Evolutionary conservation across 2,113 vertebrate species (phyloP).

Genomic region (Ariopsis seemanni): DNA sequence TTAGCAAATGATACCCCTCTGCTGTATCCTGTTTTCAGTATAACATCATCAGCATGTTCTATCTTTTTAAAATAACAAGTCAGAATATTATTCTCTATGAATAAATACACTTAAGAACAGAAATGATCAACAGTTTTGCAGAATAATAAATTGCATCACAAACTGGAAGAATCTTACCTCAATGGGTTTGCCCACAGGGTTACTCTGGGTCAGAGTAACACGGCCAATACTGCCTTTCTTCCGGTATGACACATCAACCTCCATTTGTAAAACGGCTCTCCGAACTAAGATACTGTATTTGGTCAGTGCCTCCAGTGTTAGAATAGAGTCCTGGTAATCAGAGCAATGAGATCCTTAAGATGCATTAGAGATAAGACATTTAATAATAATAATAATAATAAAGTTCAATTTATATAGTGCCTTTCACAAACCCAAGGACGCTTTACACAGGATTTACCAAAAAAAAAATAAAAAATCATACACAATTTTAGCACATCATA

Average conservation of each 20-base stretch:
- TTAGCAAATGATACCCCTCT: slow-evolving; percentile 82
- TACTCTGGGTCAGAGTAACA: slow-evolving; percentile 70
- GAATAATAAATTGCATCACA: background rate
- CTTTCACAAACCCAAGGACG: too few relatives aligned
- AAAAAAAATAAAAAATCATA: too few relatives aligned
- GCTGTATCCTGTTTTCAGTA: slow-evolving; percentile 75
- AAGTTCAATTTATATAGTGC: too few relatives aligned
- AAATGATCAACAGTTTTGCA: background rate
- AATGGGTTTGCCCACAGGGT: slow-evolving; percentile 72
- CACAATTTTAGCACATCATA: background rate
- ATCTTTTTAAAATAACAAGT: slow-evolving; percentile 57
- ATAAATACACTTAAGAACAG: background rate
- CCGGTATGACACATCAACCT: slow-evolving; percentile 75
- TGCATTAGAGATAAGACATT: background rate
- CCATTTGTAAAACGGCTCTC: slow-evolving; percentile 74
- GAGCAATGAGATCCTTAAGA: slow-evolving; percentile 20
- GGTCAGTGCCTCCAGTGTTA: slow-evolving; percentile 84
- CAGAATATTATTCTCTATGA: background rate
- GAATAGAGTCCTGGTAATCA: slow-evolving; percentile 78
- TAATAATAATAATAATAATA: too few relatives aligned
- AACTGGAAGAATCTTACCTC: slow-evolving; percentile 60
- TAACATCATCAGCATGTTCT: slow-evolving; percentile 62
- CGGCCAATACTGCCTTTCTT: slow-evolving; percentile 60
- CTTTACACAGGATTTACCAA: too few relatives aligned
- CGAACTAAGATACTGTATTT: slow-evolving; percentile 75